These are phyloP conservation scores for Falco concolor DNA, from an alignment of 2,797 vertebrate species.

Conservation along the genomic window DNA sequence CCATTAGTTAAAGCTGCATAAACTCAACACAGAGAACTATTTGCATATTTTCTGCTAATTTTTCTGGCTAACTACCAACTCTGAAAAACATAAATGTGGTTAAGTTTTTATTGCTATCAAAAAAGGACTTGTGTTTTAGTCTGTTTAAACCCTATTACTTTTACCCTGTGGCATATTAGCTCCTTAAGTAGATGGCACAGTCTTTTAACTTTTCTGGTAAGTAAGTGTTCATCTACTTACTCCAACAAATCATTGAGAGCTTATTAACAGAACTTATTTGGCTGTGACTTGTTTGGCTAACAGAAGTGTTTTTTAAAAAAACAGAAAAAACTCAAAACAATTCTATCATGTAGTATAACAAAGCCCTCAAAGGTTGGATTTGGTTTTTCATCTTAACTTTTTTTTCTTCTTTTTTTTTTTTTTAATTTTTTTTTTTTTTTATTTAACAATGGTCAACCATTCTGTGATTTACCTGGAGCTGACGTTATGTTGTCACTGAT, in stretches of 20 bases:
- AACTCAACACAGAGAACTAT: background rate
- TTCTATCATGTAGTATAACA: background rate
- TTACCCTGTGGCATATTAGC: background rate
- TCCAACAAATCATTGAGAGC: background rate
- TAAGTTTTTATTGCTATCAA: background rate
- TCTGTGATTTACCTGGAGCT: background rate
- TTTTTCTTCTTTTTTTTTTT: too few relatives aligned
- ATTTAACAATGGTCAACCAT: background rate
- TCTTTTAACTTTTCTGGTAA: background rate
- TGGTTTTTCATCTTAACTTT: background rate
- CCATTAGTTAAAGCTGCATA: background rate
- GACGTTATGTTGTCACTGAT: background rate
- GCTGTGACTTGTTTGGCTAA: background rate
- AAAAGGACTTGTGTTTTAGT: background rate
- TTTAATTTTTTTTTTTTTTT: background rate
- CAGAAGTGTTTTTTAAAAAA: background rate
- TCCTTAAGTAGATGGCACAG: background rate
- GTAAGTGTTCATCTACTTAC: background rate
- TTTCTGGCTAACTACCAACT: background rate
- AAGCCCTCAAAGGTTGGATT: background rate
- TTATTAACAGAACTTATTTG: background rate
- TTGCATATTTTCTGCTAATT: background rate
- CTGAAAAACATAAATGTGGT: background rate
- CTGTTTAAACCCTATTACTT: background rate
- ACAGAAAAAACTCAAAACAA: rapidly evolving